These are phyloP conservation scores for Colinus virginianus DNA, from an alignment of 2,113 vertebrate species.

Conservation along the genomic window DNA sequence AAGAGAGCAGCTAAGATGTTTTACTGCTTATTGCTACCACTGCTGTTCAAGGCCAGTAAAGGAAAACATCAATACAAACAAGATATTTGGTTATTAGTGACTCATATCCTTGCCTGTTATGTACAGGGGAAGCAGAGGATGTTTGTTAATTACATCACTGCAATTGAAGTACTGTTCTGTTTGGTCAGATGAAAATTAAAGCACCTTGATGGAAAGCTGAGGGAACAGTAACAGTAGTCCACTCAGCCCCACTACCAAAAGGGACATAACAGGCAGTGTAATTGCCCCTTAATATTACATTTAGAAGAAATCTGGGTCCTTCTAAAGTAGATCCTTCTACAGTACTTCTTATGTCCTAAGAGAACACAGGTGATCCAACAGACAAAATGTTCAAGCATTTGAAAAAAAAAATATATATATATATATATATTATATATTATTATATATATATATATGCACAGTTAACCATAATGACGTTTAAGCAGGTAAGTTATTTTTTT, in stretches of 20 bases:
- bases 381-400: background rate
- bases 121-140: slow-evolving; percentile 38
- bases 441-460: background rate
- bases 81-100: slow-evolving; percentile 38
- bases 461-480: background rate
- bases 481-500: background rate
- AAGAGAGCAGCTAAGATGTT: background rate
- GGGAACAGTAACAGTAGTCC: background rate
- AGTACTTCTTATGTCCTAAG: background rate
- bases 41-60: background rate
- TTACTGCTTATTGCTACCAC: background rate
- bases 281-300: background rate
- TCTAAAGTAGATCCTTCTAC: background rate
- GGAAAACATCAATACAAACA: background rate
- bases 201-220: background rate
- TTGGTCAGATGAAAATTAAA: slow-evolving; percentile 15
- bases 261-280: background rate
- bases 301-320: background rate
- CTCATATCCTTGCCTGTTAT: slow-evolving; percentile 16
- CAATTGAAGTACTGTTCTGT: slow-evolving; percentile 25
- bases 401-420: too few relatives aligned
- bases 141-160: slow-evolving; percentile 48
- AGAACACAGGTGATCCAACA: background rate
- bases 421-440: too few relatives aligned
- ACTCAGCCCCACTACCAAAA: background rate